Conservation (phyloP, 2,113 vertebrate genomes). For the Lates calcarifer region DNA sequence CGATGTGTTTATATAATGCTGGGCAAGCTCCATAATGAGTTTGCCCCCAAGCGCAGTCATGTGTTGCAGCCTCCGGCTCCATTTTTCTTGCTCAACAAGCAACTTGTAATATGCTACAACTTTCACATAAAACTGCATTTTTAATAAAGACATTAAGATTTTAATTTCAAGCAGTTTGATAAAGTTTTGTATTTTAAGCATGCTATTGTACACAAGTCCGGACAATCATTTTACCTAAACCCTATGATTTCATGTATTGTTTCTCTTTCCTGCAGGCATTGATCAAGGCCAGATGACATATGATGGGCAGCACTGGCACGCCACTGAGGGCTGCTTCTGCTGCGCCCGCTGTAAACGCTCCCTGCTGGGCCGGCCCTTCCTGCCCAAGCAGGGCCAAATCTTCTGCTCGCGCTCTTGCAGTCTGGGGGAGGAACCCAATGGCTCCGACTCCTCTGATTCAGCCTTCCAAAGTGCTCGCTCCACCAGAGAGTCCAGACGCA, state of each 20-base stretch:
- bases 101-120: conserved; percentile 21
- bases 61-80: conserved; percentile 45
- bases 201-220: neutral
- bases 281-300: conserved; percentile 99
- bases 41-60: conserved; percentile 56
- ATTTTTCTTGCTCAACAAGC: conserved; percentile 44
- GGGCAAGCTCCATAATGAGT: conserved; percentile 69
- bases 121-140: conserved; percentile 48
- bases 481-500: conserved; percentile 94
- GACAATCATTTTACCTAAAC: conserved; percentile 15
- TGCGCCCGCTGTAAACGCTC: conserved; percentile 97
- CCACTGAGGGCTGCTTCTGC: conserved; percentile 96
- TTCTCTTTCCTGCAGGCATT: conserved; percentile 86
- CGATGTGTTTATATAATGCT: conserved; percentile 74
- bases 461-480: conserved; percentile 96
- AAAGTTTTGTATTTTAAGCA: conserved; percentile 6
- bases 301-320: conserved; percentile 98
- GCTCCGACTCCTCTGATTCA: conserved; percentile 95
- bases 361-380: conserved; percentile 94
- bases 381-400: conserved; percentile 98
- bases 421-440: conserved; percentile 92
- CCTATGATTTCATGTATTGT: neutral
- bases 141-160: conserved; percentile 19
- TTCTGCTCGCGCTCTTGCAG: conserved; percentile 98
- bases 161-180: conserved; percentile 28